These are phyloP conservation scores for Rhaphigaster nebulosa DNA, from an alignment of 2,888 invertebrate species.

Conservation along the genomic window DNA sequence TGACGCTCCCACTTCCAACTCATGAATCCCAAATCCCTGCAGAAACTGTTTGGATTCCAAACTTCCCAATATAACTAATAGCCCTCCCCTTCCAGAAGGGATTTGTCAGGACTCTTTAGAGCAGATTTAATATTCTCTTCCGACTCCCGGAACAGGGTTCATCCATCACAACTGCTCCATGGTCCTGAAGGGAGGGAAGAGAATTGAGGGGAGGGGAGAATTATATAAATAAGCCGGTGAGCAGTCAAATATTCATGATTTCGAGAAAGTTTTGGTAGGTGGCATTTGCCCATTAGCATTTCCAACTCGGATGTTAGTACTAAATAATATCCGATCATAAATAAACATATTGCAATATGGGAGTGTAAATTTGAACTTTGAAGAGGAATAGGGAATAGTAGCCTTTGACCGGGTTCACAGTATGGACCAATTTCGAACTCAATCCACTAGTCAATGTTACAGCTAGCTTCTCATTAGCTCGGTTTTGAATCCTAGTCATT, in stretches of 20 bases:
- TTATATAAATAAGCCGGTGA: neutral
- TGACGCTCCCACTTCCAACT: neutral
- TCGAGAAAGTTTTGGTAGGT: neutral
- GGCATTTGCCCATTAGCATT: neutral
- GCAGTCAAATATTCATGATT: neutral
- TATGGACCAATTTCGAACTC: neutral
- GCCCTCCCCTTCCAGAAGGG: neutral
- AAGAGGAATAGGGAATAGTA: neutral
- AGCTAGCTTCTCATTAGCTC: neutral
- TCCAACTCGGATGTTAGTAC: neutral
- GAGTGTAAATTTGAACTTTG: neutral
- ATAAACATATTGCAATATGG: neutral
- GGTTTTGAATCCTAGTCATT: neutral
- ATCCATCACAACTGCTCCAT: neutral
- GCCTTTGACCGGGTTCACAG: neutral
- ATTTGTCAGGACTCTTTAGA: neutral
- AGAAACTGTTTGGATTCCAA: neutral
- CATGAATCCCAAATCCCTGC: conserved; percentile 3
- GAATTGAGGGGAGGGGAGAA: neutral
- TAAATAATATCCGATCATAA: neutral
- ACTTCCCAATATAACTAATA: conserved; percentile 12
- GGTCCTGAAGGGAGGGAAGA: neutral
- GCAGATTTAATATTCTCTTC: conserved; percentile 3
- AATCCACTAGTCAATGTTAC: neutral
- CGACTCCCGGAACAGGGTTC: neutral